These are phyloP conservation scores for Chrysotoxum bicinctum DNA, from an alignment of 2,888 invertebrate genomes.

Conservation along the genomic window DNA sequence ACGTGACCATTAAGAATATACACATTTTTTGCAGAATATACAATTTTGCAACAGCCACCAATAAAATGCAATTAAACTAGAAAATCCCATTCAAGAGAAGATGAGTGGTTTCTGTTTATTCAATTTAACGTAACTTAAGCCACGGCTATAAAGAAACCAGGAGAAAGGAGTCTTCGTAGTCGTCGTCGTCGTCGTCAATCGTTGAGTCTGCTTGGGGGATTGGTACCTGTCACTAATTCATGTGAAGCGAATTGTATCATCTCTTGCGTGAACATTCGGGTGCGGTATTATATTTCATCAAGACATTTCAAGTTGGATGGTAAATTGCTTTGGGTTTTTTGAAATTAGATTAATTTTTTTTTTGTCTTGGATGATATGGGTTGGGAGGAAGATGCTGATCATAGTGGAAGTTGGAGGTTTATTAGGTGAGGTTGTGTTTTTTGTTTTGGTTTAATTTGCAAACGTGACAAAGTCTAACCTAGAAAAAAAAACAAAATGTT, in stretches of 20 bases:
- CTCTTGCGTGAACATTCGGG: slow-evolving; percentile 53
- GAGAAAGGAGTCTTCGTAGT: slow-evolving; percentile 10
- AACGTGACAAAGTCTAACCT: slow-evolving; percentile 9
- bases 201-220: neutral
- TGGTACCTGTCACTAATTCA: slow-evolving; percentile 32
- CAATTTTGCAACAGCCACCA: slow-evolving; percentile 23
- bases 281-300: slow-evolving; percentile 58
- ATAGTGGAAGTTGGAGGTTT: slow-evolving; percentile 16
- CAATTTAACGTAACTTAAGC: neutral
- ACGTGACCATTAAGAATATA: slow-evolving; percentile 64
- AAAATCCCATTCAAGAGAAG: slow-evolving; percentile 46
- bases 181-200: neutral
- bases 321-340: neutral
- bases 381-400: neutral
- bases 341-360: neutral
- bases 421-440: slow-evolving; percentile 9
- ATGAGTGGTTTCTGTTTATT: slow-evolving; percentile 5
- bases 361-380: neutral
- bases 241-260: slow-evolving; percentile 49
- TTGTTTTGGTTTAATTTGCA: neutral
- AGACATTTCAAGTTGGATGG: slow-evolving; percentile 12
- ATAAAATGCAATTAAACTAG: slow-evolving; percentile 63
- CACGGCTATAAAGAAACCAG: neutral
- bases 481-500: neutral
- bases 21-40: slow-evolving; percentile 30